A percentile compares a stretch with the other conserved stretches of the same genome.
phyloP scores from a whole-genome alignment of 1,140 invertebrate species.

The Drosophila neocordata region DNA sequence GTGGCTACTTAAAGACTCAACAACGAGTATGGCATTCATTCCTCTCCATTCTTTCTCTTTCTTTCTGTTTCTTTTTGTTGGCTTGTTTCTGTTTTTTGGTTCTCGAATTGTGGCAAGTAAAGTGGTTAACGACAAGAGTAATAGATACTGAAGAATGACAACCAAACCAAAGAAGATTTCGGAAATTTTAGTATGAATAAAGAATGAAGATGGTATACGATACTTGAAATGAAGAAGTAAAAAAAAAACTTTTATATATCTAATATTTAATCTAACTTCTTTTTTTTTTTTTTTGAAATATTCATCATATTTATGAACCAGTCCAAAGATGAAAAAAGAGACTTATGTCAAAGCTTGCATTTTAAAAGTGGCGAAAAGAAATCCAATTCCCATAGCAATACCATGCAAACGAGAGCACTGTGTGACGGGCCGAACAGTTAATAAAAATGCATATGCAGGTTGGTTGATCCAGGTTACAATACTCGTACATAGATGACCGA shows the following conservation, averaged over 20 bases:
- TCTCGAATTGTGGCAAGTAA: slow-evolving; percentile 2
- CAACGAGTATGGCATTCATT: slow-evolving; percentile 35
- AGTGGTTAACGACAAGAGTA: slow-evolving; percentile 1
- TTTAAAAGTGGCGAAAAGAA: neutral
- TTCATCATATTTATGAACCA: neutral
- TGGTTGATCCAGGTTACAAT: slow-evolving; percentile 1
- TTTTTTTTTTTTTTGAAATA: neutral
- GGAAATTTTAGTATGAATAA: no score
- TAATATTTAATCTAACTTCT: neutral
- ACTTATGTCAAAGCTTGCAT: slow-evolving; percentile 2
- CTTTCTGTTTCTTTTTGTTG: neutral
- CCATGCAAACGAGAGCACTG: neutral
- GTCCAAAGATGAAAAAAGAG: neutral
- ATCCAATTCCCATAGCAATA: neutral
- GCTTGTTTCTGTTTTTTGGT: slow-evolving; percentile 3
- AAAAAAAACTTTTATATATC: neutral
- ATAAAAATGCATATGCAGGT: slow-evolving; percentile 55
- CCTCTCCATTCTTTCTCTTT: neutral
- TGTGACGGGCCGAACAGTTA: slow-evolving; percentile 31
- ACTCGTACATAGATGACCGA: slow-evolving; percentile 7
- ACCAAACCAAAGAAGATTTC: neutral
- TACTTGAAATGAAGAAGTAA: no score
- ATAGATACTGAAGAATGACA: slow-evolving; percentile 26
- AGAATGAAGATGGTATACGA: no score
- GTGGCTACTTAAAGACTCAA: slow-evolving; percentile 45